These are phyloP conservation scores for Anoplius nigerrimus DNA, from an alignment of 2,888 invertebrate species.

Conservation along the genomic window DNA sequence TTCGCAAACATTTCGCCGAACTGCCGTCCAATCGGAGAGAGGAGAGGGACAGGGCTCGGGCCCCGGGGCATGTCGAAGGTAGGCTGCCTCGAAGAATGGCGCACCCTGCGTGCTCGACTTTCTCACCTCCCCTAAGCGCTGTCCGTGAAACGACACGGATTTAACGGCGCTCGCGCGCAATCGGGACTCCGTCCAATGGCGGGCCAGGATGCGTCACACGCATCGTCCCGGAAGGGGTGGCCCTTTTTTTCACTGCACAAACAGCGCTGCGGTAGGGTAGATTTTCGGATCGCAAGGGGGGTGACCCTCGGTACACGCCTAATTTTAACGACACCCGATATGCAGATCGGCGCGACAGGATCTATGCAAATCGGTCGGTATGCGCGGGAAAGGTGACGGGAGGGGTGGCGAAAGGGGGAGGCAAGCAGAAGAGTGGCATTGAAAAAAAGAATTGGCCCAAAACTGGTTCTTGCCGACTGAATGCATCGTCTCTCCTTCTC, in stretches of 20 bases:
- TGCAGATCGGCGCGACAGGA: slow-evolving; percentile 69
- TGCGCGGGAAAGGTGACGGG: slow-evolving; percentile 34
- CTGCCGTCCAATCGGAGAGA: too few species aligned
- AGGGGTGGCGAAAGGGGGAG: slow-evolving; percentile 40
- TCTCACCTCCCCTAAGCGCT: slow-evolving; percentile 35
- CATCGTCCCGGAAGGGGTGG: slow-evolving; percentile 49
- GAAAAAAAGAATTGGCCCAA: slow-evolving; percentile 52
- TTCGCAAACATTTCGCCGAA: too few species aligned
- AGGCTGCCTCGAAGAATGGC: slow-evolving; percentile 5
- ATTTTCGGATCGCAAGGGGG: slow-evolving; percentile 38
- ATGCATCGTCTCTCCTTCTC: slow-evolving; percentile 11
- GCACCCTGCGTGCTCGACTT: slow-evolving; percentile 33
- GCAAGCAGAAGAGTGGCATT: slow-evolving; percentile 44
- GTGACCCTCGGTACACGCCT: slow-evolving; percentile 61
- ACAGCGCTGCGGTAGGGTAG: slow-evolving; percentile 12
- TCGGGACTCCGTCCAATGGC: slow-evolving; percentile 59
- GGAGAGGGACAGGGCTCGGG: not conserved
- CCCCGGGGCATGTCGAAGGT: slow-evolving; percentile 14
- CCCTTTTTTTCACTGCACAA: slow-evolving; percentile 26
- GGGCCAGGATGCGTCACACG: slow-evolving; percentile 39
- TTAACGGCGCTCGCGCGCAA: slow-evolving; percentile 44
- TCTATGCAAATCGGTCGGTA: slow-evolving; percentile 70
- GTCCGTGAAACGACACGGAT: slow-evolving; percentile 34
- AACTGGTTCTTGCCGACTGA: slow-evolving; percentile 51
- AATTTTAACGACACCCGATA: slow-evolving; percentile 74